Base-by-base conservation (phyloP, 1,140 invertebrate genomes). In the Drosophila truncata region DNA sequence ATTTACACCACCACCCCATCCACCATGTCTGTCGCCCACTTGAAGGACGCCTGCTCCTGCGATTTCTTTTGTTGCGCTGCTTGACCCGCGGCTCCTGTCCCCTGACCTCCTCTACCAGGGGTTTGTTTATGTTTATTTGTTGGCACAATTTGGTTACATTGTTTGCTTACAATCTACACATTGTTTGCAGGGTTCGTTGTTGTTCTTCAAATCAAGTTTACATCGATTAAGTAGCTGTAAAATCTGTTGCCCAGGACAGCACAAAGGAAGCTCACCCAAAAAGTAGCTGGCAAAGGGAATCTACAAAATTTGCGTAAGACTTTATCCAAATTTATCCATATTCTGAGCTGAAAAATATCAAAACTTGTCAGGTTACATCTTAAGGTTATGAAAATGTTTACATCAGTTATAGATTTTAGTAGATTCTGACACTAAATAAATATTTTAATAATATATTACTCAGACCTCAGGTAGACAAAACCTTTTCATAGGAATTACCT, bases 141-240 rank as follows among this genome's bases (percentile, higher is more conserved):
- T 88, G 78, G 80, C 79, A 90, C 84, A 88, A 88, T 88, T 88
- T 88, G 84, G 85, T 85, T 90, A 88, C 85, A 90, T 88, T 88
- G 84, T 88, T 88, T 88, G 81, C 70, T 84, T 74, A 88, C 85
- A 88, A 90, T 88, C 84, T 88, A 78, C 64, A 69, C 84, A 77
- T 75, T 76, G 70, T 83, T 84, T 69, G 78, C 81, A 50, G 57
- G 61, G 33, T 65, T 46, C 66, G 58, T 50, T 73, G 63, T 46
- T 76, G 46, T 67, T 86, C 63, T 73, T 69, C 80, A 73, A 88
- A 88, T 84, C 84, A 88, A 88, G 77, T 78, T 88, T 71, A 88
- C 77, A 88, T 59, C 83, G 83, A 87, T 87, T 87, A 87, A 80
- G 77, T 83, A 88, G 84, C 71, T 64, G 69, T 73, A 66, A 80